phyloP scores from a whole-genome alignment of 2,113 vertebrate genomes.

The Siniperca chuatsi region DNA sequence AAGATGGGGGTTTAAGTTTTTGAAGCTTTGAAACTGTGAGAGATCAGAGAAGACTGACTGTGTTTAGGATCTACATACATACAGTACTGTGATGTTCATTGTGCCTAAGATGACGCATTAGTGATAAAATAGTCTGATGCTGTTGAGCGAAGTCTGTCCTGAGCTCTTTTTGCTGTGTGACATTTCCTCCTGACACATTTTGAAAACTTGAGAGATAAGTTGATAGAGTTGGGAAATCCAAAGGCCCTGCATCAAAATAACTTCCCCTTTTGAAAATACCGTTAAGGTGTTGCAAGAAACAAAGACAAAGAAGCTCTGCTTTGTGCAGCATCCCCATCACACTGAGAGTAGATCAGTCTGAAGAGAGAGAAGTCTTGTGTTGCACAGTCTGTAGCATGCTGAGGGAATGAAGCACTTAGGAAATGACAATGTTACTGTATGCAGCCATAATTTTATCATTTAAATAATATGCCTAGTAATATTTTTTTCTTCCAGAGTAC shows the following conservation, averaged over 20 bases:
- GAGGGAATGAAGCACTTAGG: conserved; percentile 72
- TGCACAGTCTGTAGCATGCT: conserved; percentile 68
- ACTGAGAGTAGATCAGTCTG: conserved; percentile 24
- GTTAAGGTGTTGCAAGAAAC: background rate
- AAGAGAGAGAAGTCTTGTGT: conserved; percentile 26
- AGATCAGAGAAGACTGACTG: conserved; percentile 3
- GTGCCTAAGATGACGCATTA: conserved; percentile 46
- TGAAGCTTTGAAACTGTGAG: conserved; percentile 28
- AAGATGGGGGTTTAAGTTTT: background rate
- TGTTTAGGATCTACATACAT: conserved; percentile 14
- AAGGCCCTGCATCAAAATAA: conserved; percentile 13
- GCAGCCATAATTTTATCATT: conserved; percentile 64
- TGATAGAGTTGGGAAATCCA: background rate
- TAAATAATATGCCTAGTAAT: conserved; percentile 56
- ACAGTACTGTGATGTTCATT: conserved; percentile 38
- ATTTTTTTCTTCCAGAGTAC: conserved; percentile 58
- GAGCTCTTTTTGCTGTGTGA: background rate
- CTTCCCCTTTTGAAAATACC: background rate
- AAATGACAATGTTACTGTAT: conserved; percentile 66
- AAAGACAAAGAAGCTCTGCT: background rate
- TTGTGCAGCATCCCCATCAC: conserved; percentile 2
- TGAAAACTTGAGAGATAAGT: background rate
- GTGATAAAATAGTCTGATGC: background rate
- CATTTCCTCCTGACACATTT: background rate
- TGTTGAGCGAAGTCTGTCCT: background rate